Base-by-base conservation (phyloP, 2,888 invertebrate species). In the Omphaloscelis lunosa region DNA sequence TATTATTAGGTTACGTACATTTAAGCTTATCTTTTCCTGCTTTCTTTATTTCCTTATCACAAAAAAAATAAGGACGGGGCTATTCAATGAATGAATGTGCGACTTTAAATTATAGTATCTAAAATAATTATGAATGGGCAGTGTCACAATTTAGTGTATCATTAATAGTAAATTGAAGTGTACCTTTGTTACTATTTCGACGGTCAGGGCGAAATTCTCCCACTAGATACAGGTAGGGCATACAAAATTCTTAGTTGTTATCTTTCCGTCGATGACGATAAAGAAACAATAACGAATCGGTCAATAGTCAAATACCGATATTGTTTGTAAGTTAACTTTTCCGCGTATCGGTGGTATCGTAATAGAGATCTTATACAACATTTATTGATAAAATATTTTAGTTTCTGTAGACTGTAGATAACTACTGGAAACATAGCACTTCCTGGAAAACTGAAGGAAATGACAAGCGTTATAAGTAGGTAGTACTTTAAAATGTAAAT, bases 301-400 rank as follows among this genome's bases (percentile, higher is more conserved):
- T 77, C 83, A 82, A 73, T 77, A 74, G 67, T 77, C 51, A 58
- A 80, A 75, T 67, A 69, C 68, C 76, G 69, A 73, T 15, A 45
- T 77, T 81, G 70, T 71, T 79, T 79, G 72, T 68, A 56, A 45
- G 82, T 80, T 86, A 76, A 80, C 67, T 75, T 83, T 88, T 89
- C 84, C 77, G 59, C 66, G 81, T 88, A 83, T 68, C 17, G 48
- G 3, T 56, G 48, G 20, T 82, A 84, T 80, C 75, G 51, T 73
- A 82, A 72, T 62, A 75, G 61, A 75, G 58, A 75, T 79, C 66
- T 45, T 45, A 23, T 51, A 63, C 34, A 59, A 75, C 66, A 59
- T 41, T 77, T 67, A 53, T 62, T 72, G 87, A 86, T 88, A 86
- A 88, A 83, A 68, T 73, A 53, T 58, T 77, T 79, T 72, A 81